Evolutionary conservation across 2,113 vertebrate species (phyloP), one percentile per base, ranked within the genome.

Genomic region (Heliornis fulica): DNA sequence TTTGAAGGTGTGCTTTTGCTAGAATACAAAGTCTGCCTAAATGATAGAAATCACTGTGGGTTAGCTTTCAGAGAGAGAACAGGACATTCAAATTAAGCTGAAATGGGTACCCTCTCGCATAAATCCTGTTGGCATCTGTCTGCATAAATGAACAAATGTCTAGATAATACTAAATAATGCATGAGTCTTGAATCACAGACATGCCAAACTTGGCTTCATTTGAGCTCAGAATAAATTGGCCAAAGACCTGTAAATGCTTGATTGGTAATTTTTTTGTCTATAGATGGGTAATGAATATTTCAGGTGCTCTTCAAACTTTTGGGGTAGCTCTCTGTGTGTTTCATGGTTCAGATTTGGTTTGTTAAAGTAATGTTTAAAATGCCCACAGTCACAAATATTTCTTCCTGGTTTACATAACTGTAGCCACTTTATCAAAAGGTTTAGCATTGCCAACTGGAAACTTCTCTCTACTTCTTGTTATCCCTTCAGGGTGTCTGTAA

Each of bases 111-210:
- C 36, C 13, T 87, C 61, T 78, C 20, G 1, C 74, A 93, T 91
- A 91, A 94, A 93, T 96, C 93, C 87, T 84, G 17, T 72, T 91
- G 74, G 84, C 94, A 91, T 89, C 61, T 91, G 81, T 79, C 87
- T 94, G 78, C 71, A 61, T 83, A 94, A 91, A 76, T 85, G 91
- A 96, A 83, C 81, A 77, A 94, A 82, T 87, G 81, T 94, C 84
- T 95, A 85, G 66, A 53, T 93, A 76, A 75, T 91, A 36, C 83
- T 96, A 94, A 96, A 97, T 96, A 94, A 93, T 96, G 70, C 65
- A 93, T 96, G 69, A 1, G 1, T 92, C 65, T 92, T 89, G 74
- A 82, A 94, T 95, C 87, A 83, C 74, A 90, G 75, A 85, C 63
- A 76, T 95, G 70, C 91, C 91, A 91, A 95, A 94, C 71, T 85